Conservation (phyloP, 2,113 vertebrate species). For the human region DNA sequence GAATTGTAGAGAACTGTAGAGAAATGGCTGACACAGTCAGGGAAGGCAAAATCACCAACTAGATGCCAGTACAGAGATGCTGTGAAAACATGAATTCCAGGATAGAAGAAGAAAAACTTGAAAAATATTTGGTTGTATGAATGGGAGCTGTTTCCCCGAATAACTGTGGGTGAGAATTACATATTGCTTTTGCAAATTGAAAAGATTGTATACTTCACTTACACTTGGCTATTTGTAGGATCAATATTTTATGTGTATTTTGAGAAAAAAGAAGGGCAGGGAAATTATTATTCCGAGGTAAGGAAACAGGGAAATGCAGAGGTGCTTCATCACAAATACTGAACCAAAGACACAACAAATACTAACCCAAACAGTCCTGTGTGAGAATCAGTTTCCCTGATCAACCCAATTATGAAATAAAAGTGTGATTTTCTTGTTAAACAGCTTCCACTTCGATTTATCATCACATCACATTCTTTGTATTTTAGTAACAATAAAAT, state of each 20-base stretch:
- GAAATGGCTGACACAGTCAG: not conserved
- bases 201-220: not conserved
- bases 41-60: not conserved
- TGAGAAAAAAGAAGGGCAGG: not conserved
- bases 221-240: not conserved
- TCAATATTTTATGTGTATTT: not conserved
- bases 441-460: not conserved
- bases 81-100: not conserved
- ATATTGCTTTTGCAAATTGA: not conserved
- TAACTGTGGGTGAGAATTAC: not conserved
- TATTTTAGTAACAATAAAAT: not conserved
- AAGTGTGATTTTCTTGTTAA: not conserved
- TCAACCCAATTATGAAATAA: not conserved
- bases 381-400: not conserved
- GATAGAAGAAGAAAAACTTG: not conserved
- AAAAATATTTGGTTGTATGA: not conserved
- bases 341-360: not conserved
- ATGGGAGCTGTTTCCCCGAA: too few relatives aligned
- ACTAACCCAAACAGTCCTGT: not conserved
- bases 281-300: not conserved
- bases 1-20: not conserved
- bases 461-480: not conserved
- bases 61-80: too few relatives aligned
- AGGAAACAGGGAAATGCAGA: not conserved
- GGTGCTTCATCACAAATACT: not conserved